phyloP scores from a whole-genome alignment of 1,140 invertebrate genomes.

The Diuraphis noxia region DNA sequence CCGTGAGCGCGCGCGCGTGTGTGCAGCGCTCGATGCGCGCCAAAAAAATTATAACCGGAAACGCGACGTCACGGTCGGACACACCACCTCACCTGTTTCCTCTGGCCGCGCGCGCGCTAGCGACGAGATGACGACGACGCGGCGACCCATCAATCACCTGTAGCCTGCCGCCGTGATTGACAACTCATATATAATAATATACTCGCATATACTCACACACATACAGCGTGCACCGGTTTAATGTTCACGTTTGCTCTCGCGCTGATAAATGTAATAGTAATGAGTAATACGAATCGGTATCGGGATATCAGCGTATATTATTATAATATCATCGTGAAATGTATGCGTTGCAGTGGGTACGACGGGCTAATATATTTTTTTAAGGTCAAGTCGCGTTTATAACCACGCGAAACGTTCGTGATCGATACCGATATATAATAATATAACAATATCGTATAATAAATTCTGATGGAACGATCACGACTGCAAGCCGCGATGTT shows the following conservation, averaged over 20 bases:
- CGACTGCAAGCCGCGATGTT: too few relatives aligned
- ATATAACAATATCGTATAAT: not conserved
- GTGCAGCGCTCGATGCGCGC: not conserved
- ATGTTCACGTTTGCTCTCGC: not conserved
- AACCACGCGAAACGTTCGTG: not conserved
- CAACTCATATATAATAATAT: not conserved
- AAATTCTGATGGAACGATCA: not conserved
- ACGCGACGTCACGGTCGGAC: constrained; percentile 41
- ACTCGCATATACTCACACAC: too few relatives aligned
- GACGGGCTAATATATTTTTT: not conserved
- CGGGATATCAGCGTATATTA: not conserved
- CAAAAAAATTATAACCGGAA: constrained; percentile 42
- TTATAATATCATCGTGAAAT: not conserved
- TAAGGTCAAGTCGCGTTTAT: not conserved
- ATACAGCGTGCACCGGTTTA: not conserved
- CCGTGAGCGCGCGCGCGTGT: not conserved
- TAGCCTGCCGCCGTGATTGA: constrained; percentile 1
- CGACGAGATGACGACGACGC: not conserved
- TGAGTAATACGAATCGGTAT: not conserved
- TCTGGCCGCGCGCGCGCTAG: not conserved
- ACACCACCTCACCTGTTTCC: not conserved
- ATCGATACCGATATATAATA: not conserved
- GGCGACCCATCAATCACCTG: constrained; percentile 18
- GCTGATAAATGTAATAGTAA: not conserved
- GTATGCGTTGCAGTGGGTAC: not conserved